Base-by-base conservation (phyloP, 2,113 vertebrate species). In the Indicator indicator region DNA sequence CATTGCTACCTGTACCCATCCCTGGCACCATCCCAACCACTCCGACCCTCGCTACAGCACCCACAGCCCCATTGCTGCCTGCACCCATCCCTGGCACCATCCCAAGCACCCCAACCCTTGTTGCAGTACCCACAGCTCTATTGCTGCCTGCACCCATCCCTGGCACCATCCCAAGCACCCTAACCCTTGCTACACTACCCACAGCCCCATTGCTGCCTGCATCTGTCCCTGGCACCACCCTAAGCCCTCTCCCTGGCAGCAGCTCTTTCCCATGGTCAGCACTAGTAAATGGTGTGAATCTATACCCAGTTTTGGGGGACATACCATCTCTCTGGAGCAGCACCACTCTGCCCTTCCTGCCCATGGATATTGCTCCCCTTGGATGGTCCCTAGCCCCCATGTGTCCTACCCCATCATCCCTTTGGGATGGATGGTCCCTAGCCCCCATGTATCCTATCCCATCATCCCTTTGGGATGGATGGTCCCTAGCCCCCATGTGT, bases 201-300 rank as follows among this genome's bases (percentile, higher is more conserved):
- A 28, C 50, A 78, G 65, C 24, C 59, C 50, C 56, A 0, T 2
- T 1, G 18, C 30, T 4, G 16, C 50, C 64, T 38, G 8, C 3
- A 5, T 30, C 60, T 60, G 27, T 3, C 64, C 64, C 64, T 11
- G 16, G 69, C 44, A 33, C 15, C 70, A 72, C 56, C 38, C 38
- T 36, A 52, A 48, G 12, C 15, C 16, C 65, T 46, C 46, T 38
- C 20, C 27, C 36, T 4, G 0, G 17, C 50, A 64, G 20, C 55
- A 64, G 26, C 28, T 13, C 12, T 26, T 74, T 32, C 63, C 62
- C 62, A 24, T 1, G 2, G 15, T 21, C 62, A 30, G n/a, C 7
- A 20, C 9, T 0, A 0, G 27, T 24, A 32, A 74, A 11, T 0
- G 11, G 27, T 9, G 13, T 23, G n/a, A 50, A 15, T 14, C 27